Conservation (phyloP, 2,797 vertebrate genomes). For the Amniataba percoides region DNA sequence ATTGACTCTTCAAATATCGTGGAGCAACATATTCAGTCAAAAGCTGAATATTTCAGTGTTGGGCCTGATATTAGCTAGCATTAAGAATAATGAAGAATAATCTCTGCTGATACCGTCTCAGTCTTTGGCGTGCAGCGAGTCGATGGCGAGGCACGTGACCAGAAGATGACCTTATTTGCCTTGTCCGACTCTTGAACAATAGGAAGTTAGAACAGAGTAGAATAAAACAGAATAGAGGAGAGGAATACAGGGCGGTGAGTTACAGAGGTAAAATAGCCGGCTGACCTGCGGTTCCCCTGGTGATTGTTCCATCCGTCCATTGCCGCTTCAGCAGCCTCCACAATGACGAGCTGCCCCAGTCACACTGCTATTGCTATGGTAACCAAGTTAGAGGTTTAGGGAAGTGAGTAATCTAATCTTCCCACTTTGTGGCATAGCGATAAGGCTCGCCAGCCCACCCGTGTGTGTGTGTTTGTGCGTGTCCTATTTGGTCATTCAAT, state of each 20-base stretch:
- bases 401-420: conserved; percentile 86
- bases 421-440: conserved; percentile 80
- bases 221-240: conserved; percentile 26
- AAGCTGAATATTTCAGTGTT: background rate
- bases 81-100: conserved; percentile 28
- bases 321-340: conserved; percentile 59
- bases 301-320: conserved; percentile 63
- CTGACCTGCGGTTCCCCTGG: conserved; percentile 65
- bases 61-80: conserved; percentile 10
- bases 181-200: background rate
- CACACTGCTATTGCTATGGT: conserved; percentile 81
- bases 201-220: background rate
- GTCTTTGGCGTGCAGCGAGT: background rate
- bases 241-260: background rate
- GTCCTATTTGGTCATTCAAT: conserved; percentile 66
- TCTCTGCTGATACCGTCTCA: background rate
- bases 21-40: conserved; percentile 17
- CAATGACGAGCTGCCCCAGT: conserved; percentile 64
- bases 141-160: background rate
- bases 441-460: conserved; percentile 73
- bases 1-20: conserved; percentile 32
- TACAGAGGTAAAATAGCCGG: conserved; percentile 14
- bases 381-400: conserved; percentile 85
- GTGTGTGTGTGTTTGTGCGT: conserved; percentile 36
- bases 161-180: conserved; percentile 12